Conservation (phyloP, 2,113 vertebrate species). For the Ptyas mucosa region DNA sequence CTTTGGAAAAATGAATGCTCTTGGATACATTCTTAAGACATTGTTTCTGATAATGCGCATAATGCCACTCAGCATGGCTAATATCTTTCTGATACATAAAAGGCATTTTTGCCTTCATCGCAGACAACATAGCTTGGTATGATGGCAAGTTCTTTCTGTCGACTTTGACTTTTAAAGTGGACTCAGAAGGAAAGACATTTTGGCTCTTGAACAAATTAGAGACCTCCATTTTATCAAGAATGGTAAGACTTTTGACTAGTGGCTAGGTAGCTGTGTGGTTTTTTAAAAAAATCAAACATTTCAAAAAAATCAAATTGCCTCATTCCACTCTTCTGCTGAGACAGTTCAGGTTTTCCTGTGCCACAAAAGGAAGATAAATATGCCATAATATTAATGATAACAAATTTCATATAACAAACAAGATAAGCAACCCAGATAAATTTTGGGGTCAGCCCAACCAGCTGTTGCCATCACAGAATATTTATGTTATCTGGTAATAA, state of each 20-base stretch:
- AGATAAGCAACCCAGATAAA: not conserved
- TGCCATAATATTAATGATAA: not conserved
- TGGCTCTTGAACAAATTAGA: conserved; percentile 2
- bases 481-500: not conserved
- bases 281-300: not conserved
- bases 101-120: not conserved
- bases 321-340: not conserved
- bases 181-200: conserved; percentile 6
- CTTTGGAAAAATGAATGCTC: conserved; percentile 68
- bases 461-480: not conserved
- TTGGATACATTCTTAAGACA: conserved; percentile 56
- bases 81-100: not conserved
- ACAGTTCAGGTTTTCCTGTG: not conserved
- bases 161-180: not conserved
- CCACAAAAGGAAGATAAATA: not conserved
- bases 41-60: conserved; percentile 30
- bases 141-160: not conserved
- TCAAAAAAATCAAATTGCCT: not conserved
- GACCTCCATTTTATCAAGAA: conserved; percentile 1
- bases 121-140: not conserved
- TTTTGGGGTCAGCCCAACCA: not conserved
- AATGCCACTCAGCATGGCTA: not conserved
- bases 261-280: not conserved
- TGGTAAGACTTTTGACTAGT: not conserved
- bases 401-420: not conserved